These are phyloP conservation scores for Brachylomia viminalis DNA, from an alignment of 2,888 invertebrate genomes.

Conservation along the genomic window DNA sequence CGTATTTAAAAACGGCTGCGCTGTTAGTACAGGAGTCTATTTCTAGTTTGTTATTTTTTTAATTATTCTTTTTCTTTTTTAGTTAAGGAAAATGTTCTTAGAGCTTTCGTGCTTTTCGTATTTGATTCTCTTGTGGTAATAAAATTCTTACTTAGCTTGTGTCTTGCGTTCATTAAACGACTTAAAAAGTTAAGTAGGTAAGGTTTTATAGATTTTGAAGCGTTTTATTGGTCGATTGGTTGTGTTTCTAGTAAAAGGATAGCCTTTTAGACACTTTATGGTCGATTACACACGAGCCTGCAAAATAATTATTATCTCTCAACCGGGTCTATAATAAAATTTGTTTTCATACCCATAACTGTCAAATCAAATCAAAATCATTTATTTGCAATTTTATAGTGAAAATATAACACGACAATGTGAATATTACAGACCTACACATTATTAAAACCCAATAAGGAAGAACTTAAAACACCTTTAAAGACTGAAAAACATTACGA, in stretches of 20 bases:
- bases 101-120: slow-evolving; percentile 24
- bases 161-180: slow-evolving; percentile 4
- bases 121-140: slow-evolving; percentile 37
- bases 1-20: slow-evolving; percentile 76
- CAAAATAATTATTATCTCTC: background rate
- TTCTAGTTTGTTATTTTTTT: slow-evolving; percentile 21
- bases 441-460: slow-evolving; percentile 12
- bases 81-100: slow-evolving; percentile 26
- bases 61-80: slow-evolving; percentile 3
- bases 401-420: background rate
- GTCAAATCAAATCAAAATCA: too few relatives aligned
- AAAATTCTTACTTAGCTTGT: slow-evolving; percentile 6
- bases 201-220: background rate
- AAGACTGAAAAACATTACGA: slow-evolving; percentile 6
- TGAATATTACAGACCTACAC: background rate
- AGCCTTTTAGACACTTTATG: background rate
- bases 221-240: background rate
- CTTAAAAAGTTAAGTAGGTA: background rate
- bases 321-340: background rate
- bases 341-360: background rate
- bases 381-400: too few relatives aligned
- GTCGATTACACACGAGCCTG: background rate
- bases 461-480: slow-evolving; percentile 1
- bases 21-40: slow-evolving; percentile 61
- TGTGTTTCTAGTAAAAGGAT: too few relatives aligned